Base-by-base conservation (phyloP, 1,140 invertebrate genomes). In the Calycopis cecrops region DNA sequence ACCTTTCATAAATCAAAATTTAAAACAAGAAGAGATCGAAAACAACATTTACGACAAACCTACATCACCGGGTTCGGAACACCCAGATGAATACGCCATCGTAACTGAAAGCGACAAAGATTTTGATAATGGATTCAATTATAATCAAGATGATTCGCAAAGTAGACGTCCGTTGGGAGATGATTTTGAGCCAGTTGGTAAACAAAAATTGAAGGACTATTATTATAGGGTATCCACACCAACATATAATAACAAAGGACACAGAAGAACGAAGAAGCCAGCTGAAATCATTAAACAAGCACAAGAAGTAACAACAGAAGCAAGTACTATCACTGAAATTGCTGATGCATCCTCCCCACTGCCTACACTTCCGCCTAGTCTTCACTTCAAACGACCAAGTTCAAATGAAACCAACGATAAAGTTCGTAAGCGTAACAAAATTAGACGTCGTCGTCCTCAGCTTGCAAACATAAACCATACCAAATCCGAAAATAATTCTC, bases 351-450 rank as follows among this genome's bases (percentile, higher is more conserved):
- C 64, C 7, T 62, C 85, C 54, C 55, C 74, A 10, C 62, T 89
- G 38, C 84, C 84, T 4, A 89, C 87, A 17, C 63, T 89, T 3
- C 83, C 87, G 18, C 86, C 87, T 8, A 83, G 76, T 57, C 76
- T 73, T 58, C 82, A 88, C 63, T 89, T 87, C 62, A 88, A 79
- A 54, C 73, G 87, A n/a, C 87, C 81, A 2, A 69, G 59, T 57
- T 59, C 62, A n/a, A 50, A 59, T 14, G 68, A 80, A 51, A 42
- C 69, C 14, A 85, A 85, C 58, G 79, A 85, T 16, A 80, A 64
- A 59, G 73, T 73, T 35, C 76, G 79, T 28, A 89, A 87, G 63
- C 64, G 82, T 40, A 87, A 79, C 40, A 88, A 88, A 63, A 77
- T 81, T 40, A 76, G 86, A 33, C 77, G 87, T 62, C 76, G 87